phyloP scores from a whole-genome alignment of 2,113 vertebrate genomes.

The Zeus faber region DNA sequence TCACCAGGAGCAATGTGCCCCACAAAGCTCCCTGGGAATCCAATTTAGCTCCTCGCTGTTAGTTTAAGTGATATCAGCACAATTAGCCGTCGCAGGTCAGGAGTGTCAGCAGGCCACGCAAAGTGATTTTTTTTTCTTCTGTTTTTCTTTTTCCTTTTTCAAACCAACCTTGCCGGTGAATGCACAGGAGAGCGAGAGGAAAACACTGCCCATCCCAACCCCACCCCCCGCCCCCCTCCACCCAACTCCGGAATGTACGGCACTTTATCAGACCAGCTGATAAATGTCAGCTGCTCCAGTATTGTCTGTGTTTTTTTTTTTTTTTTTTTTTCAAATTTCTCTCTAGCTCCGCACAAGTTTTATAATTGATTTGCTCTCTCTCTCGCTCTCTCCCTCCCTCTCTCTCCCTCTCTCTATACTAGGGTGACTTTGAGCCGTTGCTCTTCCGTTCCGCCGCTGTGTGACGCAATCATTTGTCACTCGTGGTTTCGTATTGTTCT shows the following conservation, averaged over 20 bases:
- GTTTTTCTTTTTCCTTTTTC: no score
- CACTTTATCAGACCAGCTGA: conserved; percentile 22
- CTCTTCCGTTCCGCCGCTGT: conserved; percentile 9
- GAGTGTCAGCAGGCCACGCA: conserved; percentile 35
- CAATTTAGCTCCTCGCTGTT: conserved; percentile 65
- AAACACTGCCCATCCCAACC: background rate
- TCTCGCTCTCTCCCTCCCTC: background rate
- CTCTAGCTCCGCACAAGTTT: no score
- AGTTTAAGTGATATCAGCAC: conserved; percentile 67
- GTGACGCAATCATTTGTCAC: no score
- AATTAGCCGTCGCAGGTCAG: conserved; percentile 69
- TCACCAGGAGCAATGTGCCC: conserved; percentile 59
- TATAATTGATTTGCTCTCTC: conserved; percentile 39
- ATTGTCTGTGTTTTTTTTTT: conserved; percentile 24
- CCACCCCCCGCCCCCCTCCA: no score
- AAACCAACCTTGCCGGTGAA: conserved; percentile 3
- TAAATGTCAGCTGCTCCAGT: conserved; percentile 43
- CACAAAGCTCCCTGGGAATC: conserved; percentile 62
- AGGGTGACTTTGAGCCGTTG: conserved; percentile 36
- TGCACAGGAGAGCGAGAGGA: background rate
- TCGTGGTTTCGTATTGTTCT: conserved; percentile 10
- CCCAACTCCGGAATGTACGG: conserved; percentile 22
- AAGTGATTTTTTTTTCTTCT: conserved; percentile 61
- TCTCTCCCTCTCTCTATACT: conserved; percentile 10
- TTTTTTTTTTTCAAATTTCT: conserved; percentile 33